phyloP scores from a whole-genome alignment of 2,888 invertebrate species.

The Acleris laterana region DNA sequence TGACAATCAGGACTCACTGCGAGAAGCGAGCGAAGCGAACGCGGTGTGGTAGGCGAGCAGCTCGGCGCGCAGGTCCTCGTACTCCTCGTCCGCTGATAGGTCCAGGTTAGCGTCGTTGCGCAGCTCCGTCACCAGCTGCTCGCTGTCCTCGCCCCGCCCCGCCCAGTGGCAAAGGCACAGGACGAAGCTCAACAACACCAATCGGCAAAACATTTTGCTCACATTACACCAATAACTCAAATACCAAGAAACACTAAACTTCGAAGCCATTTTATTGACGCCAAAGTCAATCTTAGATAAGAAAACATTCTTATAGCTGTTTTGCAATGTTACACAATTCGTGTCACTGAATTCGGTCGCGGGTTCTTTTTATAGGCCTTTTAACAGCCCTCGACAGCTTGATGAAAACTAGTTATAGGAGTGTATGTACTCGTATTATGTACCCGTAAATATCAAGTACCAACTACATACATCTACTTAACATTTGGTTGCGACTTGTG shows the following conservation, averaged over 20 bases:
- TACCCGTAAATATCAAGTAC: too few species aligned
- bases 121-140: constrained; percentile 53
- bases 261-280: constrained; percentile 58
- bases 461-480: too few species aligned
- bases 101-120: constrained; percentile 67
- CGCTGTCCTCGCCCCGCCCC: constrained; percentile 43
- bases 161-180: constrained; percentile 39
- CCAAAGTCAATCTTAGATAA: constrained; percentile 62
- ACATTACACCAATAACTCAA: constrained; percentile 40
- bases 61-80: constrained; percentile 75
- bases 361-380: background rate
- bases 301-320: constrained; percentile 50
- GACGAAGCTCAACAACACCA: constrained; percentile 52
- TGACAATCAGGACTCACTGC: constrained; percentile 26
- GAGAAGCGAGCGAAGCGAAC: constrained; percentile 55
- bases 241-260: constrained; percentile 35
- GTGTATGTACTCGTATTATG: too few species aligned
- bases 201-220: constrained; percentile 53
- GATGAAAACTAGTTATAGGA: too few species aligned
- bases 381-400: too few species aligned
- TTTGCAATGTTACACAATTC: too few species aligned
- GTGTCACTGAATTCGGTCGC: background rate
- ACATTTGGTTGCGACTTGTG: too few species aligned
- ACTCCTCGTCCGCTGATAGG: constrained; percentile 71
- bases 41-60: constrained; percentile 71